Percentiles rank a stretch among this genome's conserved stretches.
Evolutionary conservation across 2,888 invertebrate species (phyloP).

Genomic region (Andricus curvator): DNA sequence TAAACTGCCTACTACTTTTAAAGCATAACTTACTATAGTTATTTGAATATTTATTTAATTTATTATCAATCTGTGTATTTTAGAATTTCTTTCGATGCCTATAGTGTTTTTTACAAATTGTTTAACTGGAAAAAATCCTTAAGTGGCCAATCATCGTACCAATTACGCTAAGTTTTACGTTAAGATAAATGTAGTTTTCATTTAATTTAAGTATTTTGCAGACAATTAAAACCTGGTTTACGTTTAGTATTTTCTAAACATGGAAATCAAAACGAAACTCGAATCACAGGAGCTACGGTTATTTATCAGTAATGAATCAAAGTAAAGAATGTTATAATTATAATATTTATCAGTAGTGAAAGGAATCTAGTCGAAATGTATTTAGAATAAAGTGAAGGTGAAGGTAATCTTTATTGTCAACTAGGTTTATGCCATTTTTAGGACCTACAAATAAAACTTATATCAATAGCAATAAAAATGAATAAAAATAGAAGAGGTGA

Average conservation of each 20-base stretch:
- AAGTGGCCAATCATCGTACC: too few relatives aligned
- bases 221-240: not conserved
- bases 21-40: too few relatives aligned
- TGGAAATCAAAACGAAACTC: not conserved
- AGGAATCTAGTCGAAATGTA: slow-evolving; percentile 30
- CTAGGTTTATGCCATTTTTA: not conserved
- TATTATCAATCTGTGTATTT: too few relatives aligned
- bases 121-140: too few relatives aligned
- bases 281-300: not conserved
- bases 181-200: not conserved
- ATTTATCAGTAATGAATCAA: not conserved
- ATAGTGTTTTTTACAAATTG: too few relatives aligned
- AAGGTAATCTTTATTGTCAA: slow-evolving; percentile 10
- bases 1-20: too few relatives aligned
- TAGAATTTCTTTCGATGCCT: too few relatives aligned
- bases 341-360: slow-evolving; percentile 17
- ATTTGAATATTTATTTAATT: too few relatives aligned
- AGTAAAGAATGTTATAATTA: not conserved
- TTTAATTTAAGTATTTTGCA: not conserved
- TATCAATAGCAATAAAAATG: not conserved
- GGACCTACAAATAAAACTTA: not conserved
- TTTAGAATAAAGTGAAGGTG: not conserved
- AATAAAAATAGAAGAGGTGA: not conserved
- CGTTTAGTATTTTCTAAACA: not conserved
- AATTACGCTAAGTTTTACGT: not conserved